A percentile compares a stretch with the other conserved stretches of the same genome.
Conservation (phyloP, 2,797 vertebrate species). For the Chanos chanos region DNA sequence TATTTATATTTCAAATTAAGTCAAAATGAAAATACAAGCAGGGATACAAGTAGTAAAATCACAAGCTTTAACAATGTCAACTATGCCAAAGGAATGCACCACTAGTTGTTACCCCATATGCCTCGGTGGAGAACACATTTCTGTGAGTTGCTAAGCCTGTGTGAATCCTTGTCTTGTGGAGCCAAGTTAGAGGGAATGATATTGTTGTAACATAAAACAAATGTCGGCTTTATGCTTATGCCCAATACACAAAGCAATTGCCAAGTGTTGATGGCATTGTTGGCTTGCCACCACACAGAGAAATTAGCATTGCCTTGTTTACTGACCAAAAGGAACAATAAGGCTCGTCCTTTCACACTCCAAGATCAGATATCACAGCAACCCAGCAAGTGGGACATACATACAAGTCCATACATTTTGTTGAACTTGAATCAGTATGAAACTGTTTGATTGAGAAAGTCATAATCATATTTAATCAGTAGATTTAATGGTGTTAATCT, state of each 20-base stretch:
- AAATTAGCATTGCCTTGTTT: slow-evolving; percentile 67
- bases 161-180: background rate
- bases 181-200: slow-evolving; percentile 51
- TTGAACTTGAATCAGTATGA: too few relatives aligned
- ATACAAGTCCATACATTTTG: background rate
- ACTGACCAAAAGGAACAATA: slow-evolving; percentile 48
- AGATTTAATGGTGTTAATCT: too few relatives aligned
- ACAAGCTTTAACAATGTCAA: background rate
- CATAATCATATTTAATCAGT: too few relatives aligned
- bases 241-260: slow-evolving; percentile 36
- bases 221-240: slow-evolving; percentile 55
- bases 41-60: too few relatives aligned
- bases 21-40: background rate
- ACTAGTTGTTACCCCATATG: background rate
- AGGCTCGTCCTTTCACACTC: slow-evolving; percentile 38
- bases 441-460: too few relatives aligned
- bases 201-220: slow-evolving; percentile 64
- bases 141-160: slow-evolving; percentile 4
- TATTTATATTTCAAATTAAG: too few relatives aligned
- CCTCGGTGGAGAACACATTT: background rate
- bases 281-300: slow-evolving; percentile 55
- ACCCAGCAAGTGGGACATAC: slow-evolving; percentile 12
- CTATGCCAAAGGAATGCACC: too few relatives aligned
- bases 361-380: slow-evolving; percentile 28
- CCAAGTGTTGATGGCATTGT: slow-evolving; percentile 69